Percentiles rank a stretch among this genome's conserved stretches.
Evolutionary conservation across 2,797 vertebrate genomes (phyloP).

Genomic region (Syngnathus rostellatus): DNA sequence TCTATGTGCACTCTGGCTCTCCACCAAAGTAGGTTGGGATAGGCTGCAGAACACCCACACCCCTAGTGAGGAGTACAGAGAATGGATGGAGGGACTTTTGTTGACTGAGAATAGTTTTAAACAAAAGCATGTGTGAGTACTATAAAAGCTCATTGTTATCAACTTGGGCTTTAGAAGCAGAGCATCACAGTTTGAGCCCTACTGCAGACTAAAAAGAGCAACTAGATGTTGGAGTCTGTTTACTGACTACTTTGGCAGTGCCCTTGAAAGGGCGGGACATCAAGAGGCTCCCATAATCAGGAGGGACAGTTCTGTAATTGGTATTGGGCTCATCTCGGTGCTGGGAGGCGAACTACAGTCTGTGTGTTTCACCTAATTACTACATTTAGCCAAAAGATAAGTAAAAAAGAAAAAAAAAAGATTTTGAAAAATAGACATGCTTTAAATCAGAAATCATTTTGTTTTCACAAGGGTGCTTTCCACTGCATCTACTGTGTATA

Average conservation of each 20-base stretch:
- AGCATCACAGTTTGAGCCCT: background rate
- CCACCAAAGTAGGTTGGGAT: too few species aligned
- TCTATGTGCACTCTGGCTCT: too few species aligned
- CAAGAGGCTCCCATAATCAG: background rate
- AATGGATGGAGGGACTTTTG: too few species aligned
- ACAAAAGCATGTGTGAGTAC: too few species aligned
- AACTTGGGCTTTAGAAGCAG: background rate
- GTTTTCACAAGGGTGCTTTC: too few species aligned
- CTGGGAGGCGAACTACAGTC: background rate
- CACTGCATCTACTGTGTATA: too few species aligned
- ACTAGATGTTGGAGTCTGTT: background rate
- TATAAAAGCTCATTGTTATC: background rate
- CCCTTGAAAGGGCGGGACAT: background rate
- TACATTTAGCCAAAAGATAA: background rate
- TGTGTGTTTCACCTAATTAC: background rate
- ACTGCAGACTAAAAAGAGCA: background rate
- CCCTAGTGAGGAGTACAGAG: too few species aligned
- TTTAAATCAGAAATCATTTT: too few species aligned
- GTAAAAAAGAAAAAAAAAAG: background rate
- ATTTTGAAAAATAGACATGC: too few species aligned
- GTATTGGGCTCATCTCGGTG: background rate
- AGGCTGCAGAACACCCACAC: too few species aligned
- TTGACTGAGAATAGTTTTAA: too few species aligned
- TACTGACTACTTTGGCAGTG: background rate
- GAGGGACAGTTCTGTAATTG: background rate